These are phyloP conservation scores for Lucifuga dentata DNA, from an alignment of 2,113 vertebrate genomes.

Conservation along the genomic window DNA sequence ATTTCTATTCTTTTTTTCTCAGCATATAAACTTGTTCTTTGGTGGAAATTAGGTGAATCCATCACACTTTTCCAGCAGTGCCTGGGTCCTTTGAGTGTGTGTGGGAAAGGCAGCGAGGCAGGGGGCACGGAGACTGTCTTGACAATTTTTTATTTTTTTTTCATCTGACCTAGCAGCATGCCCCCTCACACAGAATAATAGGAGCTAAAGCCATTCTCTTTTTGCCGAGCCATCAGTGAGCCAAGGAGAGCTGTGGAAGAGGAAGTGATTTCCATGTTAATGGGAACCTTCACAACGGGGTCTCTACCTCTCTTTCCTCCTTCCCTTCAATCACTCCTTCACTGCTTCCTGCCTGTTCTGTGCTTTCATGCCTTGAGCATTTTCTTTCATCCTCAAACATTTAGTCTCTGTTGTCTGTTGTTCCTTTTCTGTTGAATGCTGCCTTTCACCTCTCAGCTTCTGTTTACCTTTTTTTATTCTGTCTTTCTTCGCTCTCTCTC, in stretches of 20 bases:
- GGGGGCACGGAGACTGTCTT: conserved; percentile 55
- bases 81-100: conserved; percentile 9
- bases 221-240: conserved; percentile 78
- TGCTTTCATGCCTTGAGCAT: too few species aligned
- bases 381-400: conserved; percentile 22
- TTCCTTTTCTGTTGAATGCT: conserved; percentile 49
- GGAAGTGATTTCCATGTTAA: conserved; percentile 85
- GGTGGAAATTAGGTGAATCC: conserved; percentile 65
- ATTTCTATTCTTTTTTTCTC: conserved; percentile 19
- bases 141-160: conserved; percentile 62
- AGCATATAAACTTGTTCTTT: conserved; percentile 23
- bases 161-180: conserved; percentile 79
- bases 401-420: conserved; percentile 25
- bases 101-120: conserved; percentile 37
- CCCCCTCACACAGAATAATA: conserved; percentile 82
- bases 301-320: conserved; percentile 35
- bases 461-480: conserved; percentile 67
- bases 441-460: conserved; percentile 68
- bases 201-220: conserved; percentile 79
- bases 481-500: conserved; percentile 25
- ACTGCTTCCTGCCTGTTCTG: conserved; percentile 35
- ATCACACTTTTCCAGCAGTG: conserved; percentile 54
- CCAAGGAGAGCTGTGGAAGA: conserved; percentile 63
- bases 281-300: conserved; percentile 73
- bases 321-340: conserved; percentile 27